phyloP scores from a whole-genome alignment of 1,140 invertebrate species.

The Rhopalosiphum maidis region DNA sequence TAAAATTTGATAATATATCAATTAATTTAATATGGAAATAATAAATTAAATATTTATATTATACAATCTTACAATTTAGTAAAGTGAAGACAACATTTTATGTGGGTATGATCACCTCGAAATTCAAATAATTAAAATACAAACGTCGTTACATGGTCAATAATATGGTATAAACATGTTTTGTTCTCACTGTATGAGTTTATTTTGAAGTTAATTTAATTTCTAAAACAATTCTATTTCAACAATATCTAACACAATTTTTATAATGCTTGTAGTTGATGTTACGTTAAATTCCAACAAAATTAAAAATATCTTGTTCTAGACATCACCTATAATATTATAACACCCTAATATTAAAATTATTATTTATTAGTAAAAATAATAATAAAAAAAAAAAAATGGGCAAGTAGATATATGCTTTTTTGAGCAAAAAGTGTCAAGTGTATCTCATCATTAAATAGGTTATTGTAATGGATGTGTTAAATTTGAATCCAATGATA shows the following conservation, averaged over 20 bases:
- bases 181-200: background rate
- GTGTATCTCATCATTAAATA: background rate
- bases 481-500: background rate
- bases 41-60: too few species aligned
- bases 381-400: too few species aligned
- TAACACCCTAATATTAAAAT: background rate
- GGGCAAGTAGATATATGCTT: too few species aligned
- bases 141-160: too few species aligned
- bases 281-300: background rate
- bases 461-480: background rate
- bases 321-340: background rate
- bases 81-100: background rate
- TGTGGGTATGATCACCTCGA: too few species aligned
- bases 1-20: background rate
- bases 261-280: background rate
- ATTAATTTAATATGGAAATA: background rate
- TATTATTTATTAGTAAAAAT: background rate
- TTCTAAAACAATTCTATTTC: background rate
- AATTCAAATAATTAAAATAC: too few species aligned
- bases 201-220: background rate
- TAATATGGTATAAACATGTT: background rate
- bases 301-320: background rate
- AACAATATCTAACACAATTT: background rate
- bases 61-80: background rate
- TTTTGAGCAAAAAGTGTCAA: background rate